Conservation (phyloP, 2,113 vertebrate genomes). For the Lepisosteus osseus region DNA sequence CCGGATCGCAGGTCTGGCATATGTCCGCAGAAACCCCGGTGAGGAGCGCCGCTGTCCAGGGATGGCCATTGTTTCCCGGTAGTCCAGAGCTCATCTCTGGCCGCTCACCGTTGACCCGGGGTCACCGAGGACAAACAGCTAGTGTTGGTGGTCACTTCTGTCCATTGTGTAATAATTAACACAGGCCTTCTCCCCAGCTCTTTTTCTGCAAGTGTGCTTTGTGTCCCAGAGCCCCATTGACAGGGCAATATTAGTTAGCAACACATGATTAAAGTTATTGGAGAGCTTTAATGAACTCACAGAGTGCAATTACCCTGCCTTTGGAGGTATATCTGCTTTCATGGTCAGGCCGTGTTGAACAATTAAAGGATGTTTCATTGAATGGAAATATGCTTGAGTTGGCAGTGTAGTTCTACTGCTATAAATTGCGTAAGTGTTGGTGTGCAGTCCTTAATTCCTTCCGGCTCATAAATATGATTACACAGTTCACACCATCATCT, state of each 20-base stretch:
- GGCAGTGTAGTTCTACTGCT: too few relatives aligned
- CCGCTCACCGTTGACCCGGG: conserved; percentile 54
- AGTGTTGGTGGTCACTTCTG: conserved; percentile 57
- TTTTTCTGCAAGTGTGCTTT: conserved; percentile 27
- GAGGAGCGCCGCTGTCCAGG: neutral
- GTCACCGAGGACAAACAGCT: conserved; percentile 53
- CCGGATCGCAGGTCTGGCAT: conserved; percentile 28
- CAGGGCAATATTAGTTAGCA: conserved; percentile 42
- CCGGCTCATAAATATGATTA: too few relatives aligned
- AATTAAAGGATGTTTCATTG: neutral
- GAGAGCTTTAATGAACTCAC: conserved; percentile 33
- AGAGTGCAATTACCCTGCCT: conserved; percentile 18
- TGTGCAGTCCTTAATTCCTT: too few relatives aligned
- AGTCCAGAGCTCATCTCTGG: conserved; percentile 10
- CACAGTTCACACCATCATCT: too few relatives aligned
- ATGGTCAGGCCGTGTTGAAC: conserved; percentile 28
- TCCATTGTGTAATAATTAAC: conserved; percentile 60
- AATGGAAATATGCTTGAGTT: too few relatives aligned
- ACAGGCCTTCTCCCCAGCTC: neutral
- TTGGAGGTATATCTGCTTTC: conserved; percentile 36
- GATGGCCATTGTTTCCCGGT: conserved; percentile 31
- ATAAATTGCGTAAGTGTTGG: too few relatives aligned
- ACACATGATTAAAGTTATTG: conserved; percentile 50
- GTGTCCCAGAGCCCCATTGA: conserved; percentile 42
- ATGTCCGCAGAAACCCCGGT: neutral